These are phyloP conservation scores for Gallinago undulata DNA, from an alignment of 2,113 vertebrate genomes.

Conservation along the genomic window DNA sequence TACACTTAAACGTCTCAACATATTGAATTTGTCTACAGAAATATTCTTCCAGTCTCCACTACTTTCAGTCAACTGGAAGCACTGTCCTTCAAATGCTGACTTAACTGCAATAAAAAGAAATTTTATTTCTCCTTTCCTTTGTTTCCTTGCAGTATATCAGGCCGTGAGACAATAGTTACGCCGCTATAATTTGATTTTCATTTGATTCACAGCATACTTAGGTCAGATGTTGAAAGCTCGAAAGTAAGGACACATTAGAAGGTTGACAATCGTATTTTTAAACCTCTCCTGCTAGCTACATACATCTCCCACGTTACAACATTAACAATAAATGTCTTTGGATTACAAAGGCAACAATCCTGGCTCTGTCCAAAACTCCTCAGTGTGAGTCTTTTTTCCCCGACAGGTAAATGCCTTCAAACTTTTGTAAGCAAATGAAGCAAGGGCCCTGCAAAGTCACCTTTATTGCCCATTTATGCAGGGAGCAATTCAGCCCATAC, in stretches of 20 bases:
- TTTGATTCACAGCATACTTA: slow-evolving; percentile 47
- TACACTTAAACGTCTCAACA: neutral
- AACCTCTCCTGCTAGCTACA: neutral
- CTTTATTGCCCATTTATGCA: neutral
- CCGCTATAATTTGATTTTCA: slow-evolving; percentile 29
- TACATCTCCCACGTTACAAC: neutral
- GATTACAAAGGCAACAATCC: neutral
- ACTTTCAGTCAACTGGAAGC: neutral
- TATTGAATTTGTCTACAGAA: slow-evolving; percentile 41
- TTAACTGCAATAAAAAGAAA: slow-evolving; percentile 17
- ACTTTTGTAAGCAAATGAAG: neutral
- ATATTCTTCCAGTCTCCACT: neutral
- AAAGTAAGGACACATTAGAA: neutral
- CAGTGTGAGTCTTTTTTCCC: neutral
- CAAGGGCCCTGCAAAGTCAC: neutral
- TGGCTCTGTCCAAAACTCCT: neutral
- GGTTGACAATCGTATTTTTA: slow-evolving; percentile 48
- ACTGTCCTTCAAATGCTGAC: slow-evolving; percentile 38
- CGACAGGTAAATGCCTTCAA: neutral
- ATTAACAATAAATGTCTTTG: slow-evolving; percentile 14
- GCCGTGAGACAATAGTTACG: neutral
- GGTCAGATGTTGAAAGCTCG: neutral
- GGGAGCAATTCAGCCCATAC: neutral
- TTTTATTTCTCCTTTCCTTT: slow-evolving; percentile 33
- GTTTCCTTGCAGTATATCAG: slow-evolving; percentile 26